Percentiles rank a stretch among this genome's conserved stretches.
Evolutionary conservation across 2,113 vertebrate genomes (phyloP).

Genomic region (Caracal caracal): DNA sequence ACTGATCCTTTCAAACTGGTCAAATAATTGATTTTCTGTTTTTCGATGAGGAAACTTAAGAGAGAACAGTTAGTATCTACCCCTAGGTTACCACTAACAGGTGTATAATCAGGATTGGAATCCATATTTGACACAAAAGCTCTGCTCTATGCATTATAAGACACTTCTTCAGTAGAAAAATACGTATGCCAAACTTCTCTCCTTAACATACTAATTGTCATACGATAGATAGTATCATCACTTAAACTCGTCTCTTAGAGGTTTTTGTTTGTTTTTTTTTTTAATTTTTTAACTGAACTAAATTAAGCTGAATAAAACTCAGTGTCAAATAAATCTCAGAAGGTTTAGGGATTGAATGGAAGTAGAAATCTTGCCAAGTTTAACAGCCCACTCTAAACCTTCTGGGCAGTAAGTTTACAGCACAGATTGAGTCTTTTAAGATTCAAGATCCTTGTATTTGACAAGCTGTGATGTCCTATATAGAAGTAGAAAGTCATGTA

Average conservation of each 20-base stretch:
- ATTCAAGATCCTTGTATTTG: constrained; percentile 56
- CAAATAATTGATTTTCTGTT: constrained; percentile 45
- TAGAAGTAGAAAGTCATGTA: constrained; percentile 34
- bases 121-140: neutral
- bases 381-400: constrained; percentile 67
- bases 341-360: constrained; percentile 53
- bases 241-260: neutral
- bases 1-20: neutral
- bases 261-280: neutral
- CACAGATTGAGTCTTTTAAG: constrained; percentile 56
- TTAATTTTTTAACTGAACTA: neutral
- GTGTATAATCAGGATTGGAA: neutral
- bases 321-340: constrained; percentile 54
- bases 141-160: neutral
- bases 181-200: neutral
- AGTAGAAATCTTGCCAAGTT: constrained; percentile 61
- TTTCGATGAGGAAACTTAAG: constrained; percentile 19
- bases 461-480: constrained; percentile 56
- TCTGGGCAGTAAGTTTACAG: constrained; percentile 61
- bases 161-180: neutral
- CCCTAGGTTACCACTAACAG: neutral
- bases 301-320: constrained; percentile 59
- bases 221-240: neutral
- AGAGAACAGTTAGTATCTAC: constrained; percentile 15
- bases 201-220: neutral